A percentile compares a stretch with the other conserved stretches of the same genome.
Conservation (phyloP, 1,140 invertebrate genomes). For the Chironomus striatipennis region DNA sequence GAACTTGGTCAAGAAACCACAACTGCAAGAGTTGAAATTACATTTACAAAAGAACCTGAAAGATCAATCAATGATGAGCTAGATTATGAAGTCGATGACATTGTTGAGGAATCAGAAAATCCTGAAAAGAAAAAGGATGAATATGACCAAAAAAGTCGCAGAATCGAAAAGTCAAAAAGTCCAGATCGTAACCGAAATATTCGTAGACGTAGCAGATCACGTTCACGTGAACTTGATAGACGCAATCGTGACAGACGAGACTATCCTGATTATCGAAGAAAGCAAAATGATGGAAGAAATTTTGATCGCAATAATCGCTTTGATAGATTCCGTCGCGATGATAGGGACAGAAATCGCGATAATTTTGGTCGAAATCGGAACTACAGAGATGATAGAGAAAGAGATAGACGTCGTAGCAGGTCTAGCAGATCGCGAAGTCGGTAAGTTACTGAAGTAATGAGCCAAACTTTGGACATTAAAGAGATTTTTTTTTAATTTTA, state of each 20-base stretch:
- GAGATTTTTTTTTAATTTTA: too few relatives aligned
- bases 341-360: neutral
- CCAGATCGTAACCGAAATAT: too few relatives aligned
- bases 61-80: slow-evolving; percentile 38
- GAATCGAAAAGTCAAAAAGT: neutral
- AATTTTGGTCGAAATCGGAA: neutral
- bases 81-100: slow-evolving; percentile 33
- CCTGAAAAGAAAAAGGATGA: slow-evolving; percentile 25
- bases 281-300: neutral
- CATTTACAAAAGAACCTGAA: slow-evolving; percentile 27
- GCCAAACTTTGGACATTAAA: too few relatives aligned
- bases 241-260: slow-evolving; percentile 23
- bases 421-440: neutral
- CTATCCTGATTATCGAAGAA: neutral
- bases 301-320: neutral
- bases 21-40: slow-evolving; percentile 26
- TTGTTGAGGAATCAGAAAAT: slow-evolving; percentile 16
- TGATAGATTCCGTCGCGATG: neutral
- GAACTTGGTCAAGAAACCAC: slow-evolving; percentile 37
- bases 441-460: neutral
- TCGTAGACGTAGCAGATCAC: slow-evolving; percentile 12
- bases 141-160: neutral
- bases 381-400: neutral
- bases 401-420: neutral
- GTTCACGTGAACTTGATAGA: slow-evolving; percentile 30